Evolutionary conservation across 2,113 vertebrate genomes (phyloP), one percentile per base, ranked within the genome.

Genomic region (Thymallus thymallus): DNA sequence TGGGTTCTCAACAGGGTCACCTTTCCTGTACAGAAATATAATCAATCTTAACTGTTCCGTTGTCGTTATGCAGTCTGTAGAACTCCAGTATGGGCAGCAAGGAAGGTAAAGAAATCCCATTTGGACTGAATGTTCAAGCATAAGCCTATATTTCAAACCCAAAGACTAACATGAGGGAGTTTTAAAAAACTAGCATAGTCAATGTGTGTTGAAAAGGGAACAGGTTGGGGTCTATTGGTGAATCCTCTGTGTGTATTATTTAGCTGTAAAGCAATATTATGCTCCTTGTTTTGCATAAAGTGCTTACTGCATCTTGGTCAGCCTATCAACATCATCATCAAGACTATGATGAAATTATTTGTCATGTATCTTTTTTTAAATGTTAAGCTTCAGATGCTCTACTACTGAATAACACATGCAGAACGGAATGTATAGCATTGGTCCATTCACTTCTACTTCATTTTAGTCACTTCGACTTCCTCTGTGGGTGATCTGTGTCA

Each of bases 361-460:
- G 35, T 3, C 48, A 5, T 51, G 14, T 51, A 51, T 51, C 18
- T 51, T 29, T 77, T 77, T 76, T 41, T 10, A 41, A 41, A 41
- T 0, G 10, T 41, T 74, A 75, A 30, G 69, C 62, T 77, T 69
- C 67, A 73, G 66, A 79, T 73, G 73, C 75, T 77, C 75, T 76
- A 82, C 83, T 80, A 82, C 83, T 85, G 80, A 82, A 70, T 76
- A 16, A 51, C 70, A 73, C 66, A 48, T 9, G 46, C 68, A 58
- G 62, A 76, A 55, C 63, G 64, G 14, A 51, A 24, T 41, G 35
- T 10, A 10, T 41, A 41, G 35, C 10, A 41, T 71, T 71, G n/a
- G 24, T 65, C 46, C 29, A 24, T 23, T 48, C n/a, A 56, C 12
- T 68, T 56, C 55, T 70, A 62, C 62, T 48, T 76, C 35, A 23